A percentile compares a stretch with the other conserved stretches of the same genome.
Conservation (phyloP, 2,113 vertebrate genomes). For the Gavialis gangeticus region DNA sequence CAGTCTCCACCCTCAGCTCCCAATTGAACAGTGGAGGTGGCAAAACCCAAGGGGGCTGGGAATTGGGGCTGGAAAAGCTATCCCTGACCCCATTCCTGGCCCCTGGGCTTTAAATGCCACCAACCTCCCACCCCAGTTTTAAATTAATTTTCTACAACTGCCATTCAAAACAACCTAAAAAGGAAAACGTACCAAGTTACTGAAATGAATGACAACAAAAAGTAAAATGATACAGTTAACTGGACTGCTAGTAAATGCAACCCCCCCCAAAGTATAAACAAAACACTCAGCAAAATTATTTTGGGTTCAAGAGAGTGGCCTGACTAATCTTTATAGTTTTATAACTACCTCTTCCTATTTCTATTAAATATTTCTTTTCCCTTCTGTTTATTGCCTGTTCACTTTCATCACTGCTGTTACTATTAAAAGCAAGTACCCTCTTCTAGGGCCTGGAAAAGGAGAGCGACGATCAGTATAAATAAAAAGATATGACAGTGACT, state of each 20-base stretch:
- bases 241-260: background rate
- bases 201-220: background rate
- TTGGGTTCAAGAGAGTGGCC: background rate
- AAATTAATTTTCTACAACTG: background rate
- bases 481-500: background rate
- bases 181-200: background rate
- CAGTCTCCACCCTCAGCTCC: too few species aligned
- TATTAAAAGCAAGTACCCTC: background rate
- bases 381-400: background rate
- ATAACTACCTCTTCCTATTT: background rate
- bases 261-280: background rate
- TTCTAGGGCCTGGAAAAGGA: background rate
- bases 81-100: too few species aligned
- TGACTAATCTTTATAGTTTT: background rate
- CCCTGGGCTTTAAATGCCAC: too few species aligned
- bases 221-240: background rate
- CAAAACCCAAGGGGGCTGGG: background rate
- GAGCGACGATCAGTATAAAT: background rate
- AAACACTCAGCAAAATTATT: background rate
- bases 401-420: background rate
- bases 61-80: too few species aligned
- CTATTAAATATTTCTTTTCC: background rate
- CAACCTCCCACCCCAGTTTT: background rate
- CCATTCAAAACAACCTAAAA: background rate
- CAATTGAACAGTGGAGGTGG: background rate